Conservation (phyloP, 2,888 invertebrate genomes). For the Nebria brevicollis region DNA sequence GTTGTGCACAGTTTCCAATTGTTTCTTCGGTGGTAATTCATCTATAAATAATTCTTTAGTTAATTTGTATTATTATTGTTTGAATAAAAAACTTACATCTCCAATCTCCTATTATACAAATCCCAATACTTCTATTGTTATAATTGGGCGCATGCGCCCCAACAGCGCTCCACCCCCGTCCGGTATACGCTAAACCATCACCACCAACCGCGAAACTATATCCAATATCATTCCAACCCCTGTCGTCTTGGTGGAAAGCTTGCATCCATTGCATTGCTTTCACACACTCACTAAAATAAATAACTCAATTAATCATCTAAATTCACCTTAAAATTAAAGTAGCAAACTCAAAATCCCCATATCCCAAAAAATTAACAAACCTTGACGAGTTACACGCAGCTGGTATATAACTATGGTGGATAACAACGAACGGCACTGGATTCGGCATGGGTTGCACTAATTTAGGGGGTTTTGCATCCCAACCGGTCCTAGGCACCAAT, state of each 20-base stretch:
- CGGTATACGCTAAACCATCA: slow-evolving; percentile 76
- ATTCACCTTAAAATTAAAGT: background rate
- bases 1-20: slow-evolving; percentile 68
- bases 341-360: background rate
- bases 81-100: slow-evolving; percentile 66
- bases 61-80: background rate
- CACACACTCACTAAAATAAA: slow-evolving; percentile 62
- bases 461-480: slow-evolving; percentile 69
- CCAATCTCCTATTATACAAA: slow-evolving; percentile 79
- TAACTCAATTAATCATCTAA: background rate
- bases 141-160: slow-evolving; percentile 79
- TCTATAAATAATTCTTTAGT: slow-evolving; percentile 61
- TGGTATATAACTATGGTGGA: slow-evolving; percentile 77
- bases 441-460: slow-evolving; percentile 63
- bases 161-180: slow-evolving; percentile 74
- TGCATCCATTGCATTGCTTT: slow-evolving; percentile 74
- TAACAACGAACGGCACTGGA: slow-evolving; percentile 75
- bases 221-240: slow-evolving; percentile 77
- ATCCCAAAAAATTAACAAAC: background rate
- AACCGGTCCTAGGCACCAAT: slow-evolving; percentile 64
- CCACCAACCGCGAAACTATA: slow-evolving; percentile 78
- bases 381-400: slow-evolving; percentile 67
- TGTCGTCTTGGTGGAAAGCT: slow-evolving; percentile 68
- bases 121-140: slow-evolving; percentile 75
- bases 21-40: slow-evolving; percentile 68